Conservation (phyloP, 2,113 vertebrate species). For the Eolophus roseicapilla region DNA sequence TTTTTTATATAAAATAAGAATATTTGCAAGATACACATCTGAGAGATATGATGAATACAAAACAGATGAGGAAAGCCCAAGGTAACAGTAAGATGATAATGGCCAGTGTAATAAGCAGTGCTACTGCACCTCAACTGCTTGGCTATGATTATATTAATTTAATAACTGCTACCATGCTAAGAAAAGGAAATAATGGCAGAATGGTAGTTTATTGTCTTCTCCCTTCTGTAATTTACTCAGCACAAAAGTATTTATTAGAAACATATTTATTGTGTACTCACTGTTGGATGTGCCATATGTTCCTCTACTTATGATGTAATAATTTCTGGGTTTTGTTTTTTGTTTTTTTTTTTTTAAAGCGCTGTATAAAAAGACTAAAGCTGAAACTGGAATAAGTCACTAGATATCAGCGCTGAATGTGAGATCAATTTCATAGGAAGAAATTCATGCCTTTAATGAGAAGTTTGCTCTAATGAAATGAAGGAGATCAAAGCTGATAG, state of each 20-base stretch:
- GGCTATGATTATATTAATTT: slow-evolving; percentile 27
- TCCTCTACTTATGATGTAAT: slow-evolving; percentile 50
- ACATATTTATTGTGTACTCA: slow-evolving; percentile 27
- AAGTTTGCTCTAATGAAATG: slow-evolving; percentile 73
- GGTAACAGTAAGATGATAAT: slow-evolving; percentile 8
- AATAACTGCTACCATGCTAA: slow-evolving; percentile 29
- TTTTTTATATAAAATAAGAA: background rate
- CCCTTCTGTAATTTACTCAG: slow-evolving; percentile 46
- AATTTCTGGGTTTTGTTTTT: slow-evolving; percentile 49
- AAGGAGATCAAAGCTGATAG: slow-evolving; percentile 79
- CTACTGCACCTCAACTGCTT: slow-evolving; percentile 21
- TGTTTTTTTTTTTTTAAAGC: background rate
- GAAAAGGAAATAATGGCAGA: slow-evolving; percentile 12
- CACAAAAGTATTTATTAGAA: slow-evolving; percentile 49
- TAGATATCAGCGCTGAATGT: slow-evolving; percentile 55
- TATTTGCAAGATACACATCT: background rate
- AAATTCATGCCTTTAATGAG: slow-evolving; percentile 72
- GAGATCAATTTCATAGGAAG: slow-evolving; percentile 73
- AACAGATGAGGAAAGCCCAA: slow-evolving; percentile 17
- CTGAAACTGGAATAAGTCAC: slow-evolving; percentile 70
- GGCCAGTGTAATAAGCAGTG: background rate
- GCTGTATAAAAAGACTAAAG: slow-evolving; percentile 45
- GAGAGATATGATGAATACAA: background rate
- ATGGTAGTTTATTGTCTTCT: background rate
- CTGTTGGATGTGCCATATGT: background rate